Conservation (phyloP, 2,113 vertebrate genomes). For the Chaetodon trifascialis region DNA sequence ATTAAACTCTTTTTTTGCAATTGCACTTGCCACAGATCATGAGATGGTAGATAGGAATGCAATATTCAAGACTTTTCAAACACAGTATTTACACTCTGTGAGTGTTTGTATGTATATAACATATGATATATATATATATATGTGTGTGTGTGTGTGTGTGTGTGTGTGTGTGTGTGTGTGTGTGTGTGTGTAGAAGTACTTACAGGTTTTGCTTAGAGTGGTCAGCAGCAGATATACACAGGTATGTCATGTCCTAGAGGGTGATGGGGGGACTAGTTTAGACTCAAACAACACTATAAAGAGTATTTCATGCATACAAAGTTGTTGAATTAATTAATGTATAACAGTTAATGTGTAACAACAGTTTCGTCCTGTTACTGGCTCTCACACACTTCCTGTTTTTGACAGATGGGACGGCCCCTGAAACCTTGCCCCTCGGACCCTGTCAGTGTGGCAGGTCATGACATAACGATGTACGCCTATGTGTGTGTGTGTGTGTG, state of each 20-base stretch:
- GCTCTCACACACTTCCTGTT: conserved; percentile 58
- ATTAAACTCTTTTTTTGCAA: neutral
- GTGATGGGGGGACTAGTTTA: neutral
- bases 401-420: conserved; percentile 15
- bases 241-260: conserved; percentile 89
- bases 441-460: conserved; percentile 28
- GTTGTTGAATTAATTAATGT: neutral
- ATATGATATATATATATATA: no score
- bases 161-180: no score
- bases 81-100: neutral
- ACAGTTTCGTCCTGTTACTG: neutral
- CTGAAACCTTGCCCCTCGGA: conserved; percentile 49
- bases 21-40: neutral
- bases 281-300: neutral
- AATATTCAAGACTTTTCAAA: neutral
- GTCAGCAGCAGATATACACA: conserved; percentile 89
- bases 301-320: neutral
- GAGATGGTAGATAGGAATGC: neutral
- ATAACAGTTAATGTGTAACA: neutral
- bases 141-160: no score
- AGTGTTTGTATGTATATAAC: no score
- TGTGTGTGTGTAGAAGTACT: no score
- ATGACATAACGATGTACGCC: conserved; percentile 25
- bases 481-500: conserved; percentile 13
- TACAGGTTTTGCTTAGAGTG: conserved; percentile 91